phyloP scores from a whole-genome alignment of 2,888 invertebrate species.

The Nomada flava region DNA sequence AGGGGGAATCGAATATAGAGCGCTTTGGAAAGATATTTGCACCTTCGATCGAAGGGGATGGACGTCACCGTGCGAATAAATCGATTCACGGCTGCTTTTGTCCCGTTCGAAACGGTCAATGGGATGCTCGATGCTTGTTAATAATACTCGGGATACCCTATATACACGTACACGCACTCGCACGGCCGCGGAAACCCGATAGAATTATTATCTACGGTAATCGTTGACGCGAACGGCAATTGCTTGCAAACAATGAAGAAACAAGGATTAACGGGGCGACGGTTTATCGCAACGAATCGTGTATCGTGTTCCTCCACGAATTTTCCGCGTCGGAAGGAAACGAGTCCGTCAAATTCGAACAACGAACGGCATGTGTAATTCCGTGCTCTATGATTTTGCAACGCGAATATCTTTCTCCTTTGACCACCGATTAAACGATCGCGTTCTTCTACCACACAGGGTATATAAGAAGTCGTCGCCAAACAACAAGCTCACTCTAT shows the following conservation, averaged over 20 bases:
- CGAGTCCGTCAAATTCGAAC: not conserved
- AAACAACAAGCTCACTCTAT: slow-evolving; percentile 93
- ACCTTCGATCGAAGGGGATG: not conserved
- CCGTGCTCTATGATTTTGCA: not conserved
- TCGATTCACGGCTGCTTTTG: not conserved
- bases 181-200: not conserved
- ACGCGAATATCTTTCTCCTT: not conserved
- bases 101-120: not conserved
- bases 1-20: not conserved
- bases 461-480: slow-evolving; percentile 95
- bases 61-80: not conserved
- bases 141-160: slow-evolving; percentile 7
- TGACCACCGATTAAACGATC: not conserved
- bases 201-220: slow-evolving; percentile 28
- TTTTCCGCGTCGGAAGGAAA: not conserved
- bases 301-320: not conserved
- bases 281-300: not conserved
- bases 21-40: slow-evolving; percentile 22
- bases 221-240: slow-evolving; percentile 5
- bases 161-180: not conserved
- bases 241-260: slow-evolving; percentile 20
- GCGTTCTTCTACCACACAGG: slow-evolving; percentile 83
- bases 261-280: slow-evolving; percentile 15
- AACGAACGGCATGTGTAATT: not conserved
- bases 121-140: not conserved